Base-by-base conservation (phyloP, 2,113 vertebrate species). In the Xiphias gladius region DNA sequence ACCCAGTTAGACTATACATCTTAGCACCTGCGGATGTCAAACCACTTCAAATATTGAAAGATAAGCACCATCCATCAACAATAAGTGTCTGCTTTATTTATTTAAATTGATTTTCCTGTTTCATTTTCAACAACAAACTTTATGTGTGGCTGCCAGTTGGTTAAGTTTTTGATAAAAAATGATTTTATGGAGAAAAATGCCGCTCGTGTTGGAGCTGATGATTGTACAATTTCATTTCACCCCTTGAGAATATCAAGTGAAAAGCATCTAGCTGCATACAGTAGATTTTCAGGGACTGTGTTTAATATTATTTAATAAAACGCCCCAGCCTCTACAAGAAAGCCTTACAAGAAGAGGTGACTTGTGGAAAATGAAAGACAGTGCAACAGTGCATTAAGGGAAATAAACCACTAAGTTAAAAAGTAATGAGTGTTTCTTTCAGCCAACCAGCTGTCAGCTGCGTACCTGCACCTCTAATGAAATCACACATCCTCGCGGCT, bases 401-500 rank as follows among this genome's bases (percentile, higher is more conserved):
- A 89, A 80, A 76, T 73, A 83, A 82, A 68, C 79, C 73, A 41
- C 46, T 13, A 2, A 70, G 57, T 76, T 54, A 68, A 48, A 76
- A 50, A 62, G 28, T 81, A 43, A 35, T n/a, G 50, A 71, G 41
- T 68, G 7, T 59, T 86, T 82, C 43, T 72, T 65, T 72, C 54
- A 69, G 61, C 55, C 22, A 17, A 67, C 19, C 59, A 20, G 69
- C 63, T 32, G 79, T 75, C 58, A 37, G 76, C 43, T 54, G 3
- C 48, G 43, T 66, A 76, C 63, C 74, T 76, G 50, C 70, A 54
- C 59, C 57, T 69, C 59, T 30, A 35, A 81, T 61, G 48, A 24
- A 79, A 76, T 43, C 61, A 35, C 68, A 87, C 76, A 54, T 59
- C 55, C 50, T 77, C 3, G 10, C 65, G 54, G 61, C 71, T 65